Evolutionary conservation across 2,888 invertebrate species (phyloP).

Genomic region (Vesta saturnalis): DNA sequence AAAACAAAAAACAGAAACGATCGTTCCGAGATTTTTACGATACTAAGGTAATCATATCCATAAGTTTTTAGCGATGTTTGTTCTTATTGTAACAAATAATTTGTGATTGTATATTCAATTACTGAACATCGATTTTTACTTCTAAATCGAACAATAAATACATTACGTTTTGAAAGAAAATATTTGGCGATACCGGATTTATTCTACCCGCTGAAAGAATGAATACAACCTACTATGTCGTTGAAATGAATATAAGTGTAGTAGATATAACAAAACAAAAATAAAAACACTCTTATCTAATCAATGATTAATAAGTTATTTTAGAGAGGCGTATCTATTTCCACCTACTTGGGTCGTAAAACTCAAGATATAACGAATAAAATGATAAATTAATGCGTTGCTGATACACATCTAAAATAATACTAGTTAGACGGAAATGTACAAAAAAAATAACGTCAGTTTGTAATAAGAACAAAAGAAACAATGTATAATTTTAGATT

Average conservation of each 20-base stretch:
- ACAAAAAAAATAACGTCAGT: not conserved
- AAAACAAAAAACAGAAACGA: too few species aligned
- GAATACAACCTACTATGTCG: not conserved
- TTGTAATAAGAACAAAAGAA: too few species aligned
- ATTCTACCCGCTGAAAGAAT: not conserved
- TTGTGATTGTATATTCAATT: too few species aligned
- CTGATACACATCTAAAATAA: constrained; percentile 53
- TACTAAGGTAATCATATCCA: too few species aligned
- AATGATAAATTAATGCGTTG: constrained; percentile 52
- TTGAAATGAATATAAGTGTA: not conserved
- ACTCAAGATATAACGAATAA: constrained; percentile 51
- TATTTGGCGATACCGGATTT: too few species aligned
- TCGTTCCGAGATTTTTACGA: too few species aligned
- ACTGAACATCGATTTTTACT: too few species aligned
- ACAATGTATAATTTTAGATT: too few species aligned
- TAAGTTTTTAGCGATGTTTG: too few species aligned
- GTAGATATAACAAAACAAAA: constrained; percentile 19
- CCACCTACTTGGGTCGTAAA: constrained; percentile 55
- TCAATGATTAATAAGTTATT: constrained; percentile 59
- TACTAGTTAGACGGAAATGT: constrained; percentile 41
- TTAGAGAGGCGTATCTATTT: constrained; percentile 55
- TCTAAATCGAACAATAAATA: too few species aligned
- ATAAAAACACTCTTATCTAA: constrained; percentile 49
- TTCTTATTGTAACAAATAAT: too few species aligned
- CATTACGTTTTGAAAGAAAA: too few species aligned